Evolutionary conservation across 2,888 invertebrate genomes (phyloP), one percentile per base, ranked within the genome.

Genomic region (Copidosoma aretas): DNA sequence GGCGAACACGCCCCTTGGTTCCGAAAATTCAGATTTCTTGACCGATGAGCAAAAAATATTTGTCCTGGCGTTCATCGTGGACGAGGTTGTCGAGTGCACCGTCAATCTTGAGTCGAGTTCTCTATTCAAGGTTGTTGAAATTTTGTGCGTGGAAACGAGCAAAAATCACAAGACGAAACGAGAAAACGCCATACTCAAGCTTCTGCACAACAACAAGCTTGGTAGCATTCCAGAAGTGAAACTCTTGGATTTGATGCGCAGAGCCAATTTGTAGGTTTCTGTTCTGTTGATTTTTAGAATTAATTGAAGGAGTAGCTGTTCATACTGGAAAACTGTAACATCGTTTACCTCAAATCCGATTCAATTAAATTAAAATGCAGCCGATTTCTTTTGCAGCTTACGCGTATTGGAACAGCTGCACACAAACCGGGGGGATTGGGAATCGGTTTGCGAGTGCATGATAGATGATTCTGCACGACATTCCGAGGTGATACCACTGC

Each of bases 401-500:
- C 78, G 80, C 70, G 81, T 83, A 22, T 78, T 79, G 3, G 81
- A 83, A 71, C 73, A 81, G 24, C 67, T 84, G 52, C 80, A 82
- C 71, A 78, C 79, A 12, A 82, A 79, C 24, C 76, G 80, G 43
- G 83, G 83, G 64, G 83, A 84, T 70, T 84, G 83, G 83, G 71
- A 77, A 24, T 77, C 82, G 0, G 83, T 83, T 21, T 83, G 82
- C 71, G 77, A 77, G 73, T 84, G 83, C 67, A 77, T 83, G 75
- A 77, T 81, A 60, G 69, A 77, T 15, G 80, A 84, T 72, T 67
- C 77, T 14, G 73, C 74, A 5, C 75, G 82, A 57, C 79, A 81
- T 66, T 75, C 77, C 39, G 82, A 83, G 32, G 77, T 84, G 17
- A 80, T 83, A 79, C 71, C 77, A 25, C 80, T 82, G 78, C 67